phyloP scores from a whole-genome alignment of 2,113 vertebrate genomes.

The Panthera leo region DNA sequence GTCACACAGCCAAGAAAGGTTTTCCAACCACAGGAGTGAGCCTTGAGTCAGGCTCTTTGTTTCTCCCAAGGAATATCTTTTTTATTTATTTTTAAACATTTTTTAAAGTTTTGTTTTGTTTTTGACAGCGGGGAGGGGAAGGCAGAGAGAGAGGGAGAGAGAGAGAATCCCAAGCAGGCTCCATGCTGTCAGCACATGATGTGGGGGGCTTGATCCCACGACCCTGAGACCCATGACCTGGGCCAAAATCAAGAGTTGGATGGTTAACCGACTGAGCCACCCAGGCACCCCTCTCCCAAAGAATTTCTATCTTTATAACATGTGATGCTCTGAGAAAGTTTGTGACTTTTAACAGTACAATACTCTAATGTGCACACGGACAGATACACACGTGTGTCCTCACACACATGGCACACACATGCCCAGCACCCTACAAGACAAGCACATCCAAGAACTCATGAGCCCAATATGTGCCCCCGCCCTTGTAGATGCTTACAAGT shows the following conservation, averaged over 20 bases:
- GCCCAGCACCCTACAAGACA: neutral
- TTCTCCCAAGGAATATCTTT: neutral
- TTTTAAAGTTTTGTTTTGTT: no score
- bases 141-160: no score
- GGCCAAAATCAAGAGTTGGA: no score
- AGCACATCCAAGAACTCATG: neutral
- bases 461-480: no score
- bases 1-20: neutral
- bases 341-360: neutral
- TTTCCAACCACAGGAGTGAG: neutral
- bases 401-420: rapidly evolving
- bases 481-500: neutral
- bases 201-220: no score
- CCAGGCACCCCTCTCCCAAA: neutral
- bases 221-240: no score
- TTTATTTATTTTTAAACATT: no score
- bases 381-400: neutral
- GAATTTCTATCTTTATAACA: neutral
- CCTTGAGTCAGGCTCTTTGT: neutral
- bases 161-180: no score
- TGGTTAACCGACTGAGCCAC: no score
- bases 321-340: neutral
- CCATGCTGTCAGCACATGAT: no score
- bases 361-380: no score
- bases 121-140: no score